A percentile compares a stretch with the other conserved stretches of the same genome.
Conservation (phyloP, 2,888 invertebrate genomes). For the Stenoptilia bipunctidactyla region DNA sequence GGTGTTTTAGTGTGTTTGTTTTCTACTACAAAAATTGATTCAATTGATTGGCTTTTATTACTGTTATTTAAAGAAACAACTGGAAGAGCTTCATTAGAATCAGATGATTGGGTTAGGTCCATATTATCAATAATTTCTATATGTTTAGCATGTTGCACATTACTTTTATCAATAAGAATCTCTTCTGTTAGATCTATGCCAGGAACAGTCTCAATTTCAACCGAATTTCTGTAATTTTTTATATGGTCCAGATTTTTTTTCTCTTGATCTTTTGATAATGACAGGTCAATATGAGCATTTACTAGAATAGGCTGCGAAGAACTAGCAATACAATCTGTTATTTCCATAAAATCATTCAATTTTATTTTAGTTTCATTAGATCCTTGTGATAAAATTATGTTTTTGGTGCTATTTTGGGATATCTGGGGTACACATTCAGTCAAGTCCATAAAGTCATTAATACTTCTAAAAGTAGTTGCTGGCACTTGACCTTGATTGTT, state of each 20-base stretch:
- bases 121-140: slow-evolving; percentile 17
- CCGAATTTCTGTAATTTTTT: no score
- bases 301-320: slow-evolving; percentile 20
- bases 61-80: slow-evolving; percentile 23
- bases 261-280: no score
- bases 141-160: slow-evolving; percentile 5
- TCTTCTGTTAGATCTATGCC: slow-evolving; percentile 30
- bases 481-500: slow-evolving; percentile 15
- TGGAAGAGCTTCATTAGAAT: slow-evolving; percentile 35
- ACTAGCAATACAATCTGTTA: slow-evolving; percentile 37
- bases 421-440: slow-evolving; percentile 26
- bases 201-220: no score
- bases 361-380: slow-evolving; percentile 26
- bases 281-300: no score
- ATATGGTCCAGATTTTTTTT: no score
- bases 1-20: neutral
- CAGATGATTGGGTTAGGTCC: slow-evolving; percentile 42
- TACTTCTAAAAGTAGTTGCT: slow-evolving; percentile 14
- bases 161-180: slow-evolving; percentile 8
- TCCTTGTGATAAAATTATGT: slow-evolving; percentile 17
- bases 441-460: slow-evolving; percentile 30
- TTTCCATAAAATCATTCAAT: slow-evolving; percentile 47
- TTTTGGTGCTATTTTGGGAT: neutral
- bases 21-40: neutral
- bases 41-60: neutral